These are phyloP conservation scores for Penelope pileata DNA, from an alignment of 2,113 vertebrate genomes.

Conservation along the genomic window DNA sequence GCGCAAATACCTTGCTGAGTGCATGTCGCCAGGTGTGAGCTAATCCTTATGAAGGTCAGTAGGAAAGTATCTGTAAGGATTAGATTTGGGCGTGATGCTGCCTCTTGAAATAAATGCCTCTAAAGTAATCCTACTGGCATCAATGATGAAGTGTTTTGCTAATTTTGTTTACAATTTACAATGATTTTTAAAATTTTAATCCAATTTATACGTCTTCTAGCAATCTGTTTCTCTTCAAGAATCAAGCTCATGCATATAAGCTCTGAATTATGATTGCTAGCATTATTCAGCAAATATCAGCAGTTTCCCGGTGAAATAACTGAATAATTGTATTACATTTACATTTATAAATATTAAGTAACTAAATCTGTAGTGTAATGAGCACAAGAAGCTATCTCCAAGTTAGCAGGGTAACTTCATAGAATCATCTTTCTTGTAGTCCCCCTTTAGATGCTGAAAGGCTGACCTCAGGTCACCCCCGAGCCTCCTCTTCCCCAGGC, in stretches of 20 bases:
- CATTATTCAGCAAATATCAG: not conserved
- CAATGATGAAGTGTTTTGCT: not conserved
- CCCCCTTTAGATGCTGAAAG: too few species aligned
- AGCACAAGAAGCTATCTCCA: not conserved
- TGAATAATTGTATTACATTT: not conserved
- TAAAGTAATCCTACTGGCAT: not conserved
- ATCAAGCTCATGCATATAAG: not conserved
- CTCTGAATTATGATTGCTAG: not conserved
- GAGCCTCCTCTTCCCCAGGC: too few species aligned
- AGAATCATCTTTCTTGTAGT: too few species aligned
- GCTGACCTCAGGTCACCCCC: too few species aligned
- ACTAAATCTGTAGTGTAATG: not conserved
- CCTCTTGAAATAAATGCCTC: not conserved
- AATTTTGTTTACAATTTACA: not conserved
- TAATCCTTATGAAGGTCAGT: not conserved
- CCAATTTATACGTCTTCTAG: not conserved
- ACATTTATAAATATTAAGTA: not conserved
- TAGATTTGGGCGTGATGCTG: not conserved
- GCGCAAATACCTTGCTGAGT: not conserved
- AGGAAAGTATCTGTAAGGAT: not conserved
- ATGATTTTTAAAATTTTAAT: not conserved
- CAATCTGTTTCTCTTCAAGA: not conserved
- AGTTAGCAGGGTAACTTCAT: not conserved
- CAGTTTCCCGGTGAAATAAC: not conserved
- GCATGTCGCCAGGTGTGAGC: not conserved